Conservation (phyloP, 2,113 vertebrate species). For the Leptosomus discolor region DNA sequence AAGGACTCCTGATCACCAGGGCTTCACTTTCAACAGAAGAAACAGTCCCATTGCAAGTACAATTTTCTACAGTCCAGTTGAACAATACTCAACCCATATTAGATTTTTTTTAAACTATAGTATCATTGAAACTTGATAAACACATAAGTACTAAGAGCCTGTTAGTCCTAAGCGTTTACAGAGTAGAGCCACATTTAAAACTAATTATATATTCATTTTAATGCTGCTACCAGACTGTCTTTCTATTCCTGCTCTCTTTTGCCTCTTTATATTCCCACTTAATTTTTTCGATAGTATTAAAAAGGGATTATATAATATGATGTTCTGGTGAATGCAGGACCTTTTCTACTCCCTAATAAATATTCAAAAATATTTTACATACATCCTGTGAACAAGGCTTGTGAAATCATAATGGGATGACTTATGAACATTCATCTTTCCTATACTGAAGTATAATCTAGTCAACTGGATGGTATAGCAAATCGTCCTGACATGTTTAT, state of each 20-base stretch:
- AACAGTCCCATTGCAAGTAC: neutral
- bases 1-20: neutral
- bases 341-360: constrained; percentile 47
- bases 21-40: neutral
- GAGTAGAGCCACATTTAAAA: neutral
- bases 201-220: constrained; percentile 2
- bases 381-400: constrained; percentile 40
- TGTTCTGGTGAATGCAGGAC: constrained; percentile 10
- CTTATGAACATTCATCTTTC: constrained; percentile 44
- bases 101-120: neutral
- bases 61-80: neutral
- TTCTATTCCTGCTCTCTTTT: neutral
- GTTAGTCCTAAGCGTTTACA: neutral
- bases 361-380: constrained; percentile 62
- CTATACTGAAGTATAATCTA: constrained; percentile 41
- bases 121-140: neutral
- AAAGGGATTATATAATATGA: constrained; percentile 24
- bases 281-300: neutral
- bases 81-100: neutral
- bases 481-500: constrained; percentile 54
- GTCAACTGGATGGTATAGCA: constrained; percentile 31
- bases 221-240: neutral
- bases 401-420: constrained; percentile 50
- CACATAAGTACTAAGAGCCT: neutral
- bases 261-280: neutral